phyloP scores from a whole-genome alignment of 2,113 vertebrate genomes.

The Brachionichthys hirsutus region DNA sequence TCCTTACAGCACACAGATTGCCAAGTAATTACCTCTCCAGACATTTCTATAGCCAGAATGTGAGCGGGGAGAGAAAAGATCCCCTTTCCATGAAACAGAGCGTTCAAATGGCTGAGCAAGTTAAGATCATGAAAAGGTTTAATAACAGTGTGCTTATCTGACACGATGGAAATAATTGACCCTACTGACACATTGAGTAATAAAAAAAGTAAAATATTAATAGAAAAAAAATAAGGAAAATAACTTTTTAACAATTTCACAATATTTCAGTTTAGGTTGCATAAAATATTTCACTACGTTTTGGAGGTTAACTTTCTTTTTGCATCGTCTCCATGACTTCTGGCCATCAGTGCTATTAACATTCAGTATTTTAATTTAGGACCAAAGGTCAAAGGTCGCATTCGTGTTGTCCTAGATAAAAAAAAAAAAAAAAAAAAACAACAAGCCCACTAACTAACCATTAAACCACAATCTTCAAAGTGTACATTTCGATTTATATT shows the following conservation, averaged over 20 bases:
- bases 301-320: too few relatives aligned
- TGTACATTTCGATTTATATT: slow-evolving; percentile 23
- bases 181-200: neutral
- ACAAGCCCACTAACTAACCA: slow-evolving; percentile 20
- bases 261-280: too few relatives aligned
- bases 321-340: slow-evolving; percentile 2
- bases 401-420: neutral
- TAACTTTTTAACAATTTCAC: too few relatives aligned
- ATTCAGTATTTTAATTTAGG: neutral
- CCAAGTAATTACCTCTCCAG: slow-evolving; percentile 62
- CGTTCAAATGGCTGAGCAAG: slow-evolving; percentile 44
- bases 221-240: too few relatives aligned
- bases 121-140: slow-evolving; percentile 47
- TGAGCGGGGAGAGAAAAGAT: slow-evolving; percentile 14
- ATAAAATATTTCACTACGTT: too few relatives aligned
- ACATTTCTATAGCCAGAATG: slow-evolving; percentile 54
- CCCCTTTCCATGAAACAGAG: slow-evolving; percentile 20
- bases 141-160: slow-evolving; percentile 33
- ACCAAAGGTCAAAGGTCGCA: slow-evolving; percentile 4
- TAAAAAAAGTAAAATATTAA: too few relatives aligned
- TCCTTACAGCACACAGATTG: slow-evolving; percentile 58
- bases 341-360: neutral
- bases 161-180: slow-evolving; percentile 16
- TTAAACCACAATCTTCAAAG: slow-evolving; percentile 50
- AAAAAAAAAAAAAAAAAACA: neutral